phyloP scores from a whole-genome alignment of 2,113 vertebrate genomes.

The Hypomesus transpacificus region DNA sequence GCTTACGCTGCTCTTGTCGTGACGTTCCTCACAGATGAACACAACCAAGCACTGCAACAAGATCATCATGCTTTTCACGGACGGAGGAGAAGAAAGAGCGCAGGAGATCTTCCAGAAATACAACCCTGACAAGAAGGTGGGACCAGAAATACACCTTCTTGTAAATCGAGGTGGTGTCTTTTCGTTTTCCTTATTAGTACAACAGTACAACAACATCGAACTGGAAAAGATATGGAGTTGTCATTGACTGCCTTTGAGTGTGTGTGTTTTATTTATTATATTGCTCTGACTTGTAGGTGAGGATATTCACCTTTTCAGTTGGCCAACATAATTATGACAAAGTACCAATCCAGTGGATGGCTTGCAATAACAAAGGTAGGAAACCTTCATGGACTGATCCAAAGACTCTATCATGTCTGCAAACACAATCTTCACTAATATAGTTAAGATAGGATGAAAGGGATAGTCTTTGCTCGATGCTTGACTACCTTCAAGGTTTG shows the following conservation, averaged over 20 bases:
- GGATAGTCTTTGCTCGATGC: background rate
- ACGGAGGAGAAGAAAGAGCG: conserved; percentile 92
- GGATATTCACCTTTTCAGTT: conserved; percentile 96
- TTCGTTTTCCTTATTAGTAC: too few species aligned
- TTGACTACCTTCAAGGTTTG: background rate
- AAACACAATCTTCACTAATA: background rate
- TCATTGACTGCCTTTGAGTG: too few species aligned
- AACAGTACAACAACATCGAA: too few species aligned
- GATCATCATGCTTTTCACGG: conserved; percentile 98
- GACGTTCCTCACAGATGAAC: conserved; percentile 70
- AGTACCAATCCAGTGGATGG: conserved; percentile 97
- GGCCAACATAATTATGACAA: conserved; percentile 98
- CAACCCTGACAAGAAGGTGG: conserved; percentile 85
- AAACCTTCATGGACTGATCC: background rate
- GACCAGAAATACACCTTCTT: background rate
- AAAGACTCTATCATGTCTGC: background rate
- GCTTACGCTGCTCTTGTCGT: background rate
- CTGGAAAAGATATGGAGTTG: too few species aligned
- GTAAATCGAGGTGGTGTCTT: too few species aligned
- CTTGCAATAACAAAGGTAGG: conserved; percentile 93
- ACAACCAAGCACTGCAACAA: conserved; percentile 94
- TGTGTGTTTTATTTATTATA: background rate
- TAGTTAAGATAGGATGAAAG: background rate
- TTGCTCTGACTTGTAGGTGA: conserved; percentile 72
- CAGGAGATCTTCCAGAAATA: conserved; percentile 90